Evolutionary conservation across 2,888 invertebrate species (phyloP).

Genomic region (Argyresthia albistria): DNA sequence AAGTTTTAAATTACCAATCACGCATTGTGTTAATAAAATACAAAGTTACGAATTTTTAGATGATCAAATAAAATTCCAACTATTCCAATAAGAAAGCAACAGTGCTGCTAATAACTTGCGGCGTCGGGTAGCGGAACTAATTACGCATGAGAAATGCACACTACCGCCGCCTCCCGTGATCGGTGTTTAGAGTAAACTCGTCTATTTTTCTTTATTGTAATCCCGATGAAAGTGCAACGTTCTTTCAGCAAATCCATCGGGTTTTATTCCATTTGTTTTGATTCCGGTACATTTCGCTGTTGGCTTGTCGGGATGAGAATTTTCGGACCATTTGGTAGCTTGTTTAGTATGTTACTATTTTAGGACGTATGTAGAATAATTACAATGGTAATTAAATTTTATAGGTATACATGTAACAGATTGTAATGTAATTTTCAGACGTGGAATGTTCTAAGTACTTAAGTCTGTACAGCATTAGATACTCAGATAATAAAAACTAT

Average conservation of each 20-base stretch:
- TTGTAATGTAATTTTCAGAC: too few relatives aligned
- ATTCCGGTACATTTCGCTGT: slow-evolving; percentile 55
- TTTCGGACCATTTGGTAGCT: too few relatives aligned
- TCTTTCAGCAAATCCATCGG: slow-evolving; percentile 55
- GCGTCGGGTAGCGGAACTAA: slow-evolving; percentile 65
- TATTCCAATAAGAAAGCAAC: slow-evolving; percentile 17
- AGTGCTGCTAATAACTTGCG: slow-evolving; percentile 38
- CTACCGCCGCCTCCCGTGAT: slow-evolving; percentile 31
- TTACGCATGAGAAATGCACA: slow-evolving; percentile 9
- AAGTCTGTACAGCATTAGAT: too few relatives aligned
- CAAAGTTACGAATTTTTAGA: too few relatives aligned
- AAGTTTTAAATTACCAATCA: too few relatives aligned
- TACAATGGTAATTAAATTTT: too few relatives aligned
- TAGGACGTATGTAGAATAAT: too few relatives aligned
- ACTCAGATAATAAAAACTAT: too few relatives aligned
- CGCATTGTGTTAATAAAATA: too few relatives aligned
- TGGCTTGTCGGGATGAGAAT: slow-evolving; percentile 30
- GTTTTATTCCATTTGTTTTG: slow-evolving; percentile 44
- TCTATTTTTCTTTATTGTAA: slow-evolving; percentile 55
- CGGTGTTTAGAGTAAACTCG: slow-evolving; percentile 37
- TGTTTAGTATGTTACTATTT: too few relatives aligned
- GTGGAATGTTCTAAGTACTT: too few relatives aligned
- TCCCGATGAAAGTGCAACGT: slow-evolving; percentile 68
- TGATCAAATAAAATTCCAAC: not conserved
- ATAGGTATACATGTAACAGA: too few relatives aligned